These are phyloP conservation scores for Drosophila erecta DNA, from an alignment of 1,140 invertebrate species.

Conservation along the genomic window DNA sequence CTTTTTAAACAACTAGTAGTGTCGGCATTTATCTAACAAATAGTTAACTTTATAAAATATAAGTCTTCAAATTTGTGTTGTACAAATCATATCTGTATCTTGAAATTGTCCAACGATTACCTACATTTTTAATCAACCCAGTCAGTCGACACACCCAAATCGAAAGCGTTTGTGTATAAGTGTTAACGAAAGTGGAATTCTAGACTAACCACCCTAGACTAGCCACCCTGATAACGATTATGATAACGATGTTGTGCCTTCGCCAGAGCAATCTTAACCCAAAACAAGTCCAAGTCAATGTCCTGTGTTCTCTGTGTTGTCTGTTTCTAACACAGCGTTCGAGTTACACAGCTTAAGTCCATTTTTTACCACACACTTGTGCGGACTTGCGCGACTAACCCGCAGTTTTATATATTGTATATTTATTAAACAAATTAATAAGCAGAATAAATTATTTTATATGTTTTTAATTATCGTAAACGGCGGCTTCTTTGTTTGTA, in stretches of 20 bases:
- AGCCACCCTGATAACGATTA: slow-evolving; percentile 38
- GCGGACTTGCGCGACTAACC: slow-evolving; percentile 60
- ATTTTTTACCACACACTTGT: slow-evolving; percentile 41
- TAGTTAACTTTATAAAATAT: slow-evolving; percentile 8
- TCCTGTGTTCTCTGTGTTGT: slow-evolving; percentile 51
- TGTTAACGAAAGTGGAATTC: slow-evolving; percentile 41
- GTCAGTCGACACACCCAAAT: slow-evolving; percentile 12
- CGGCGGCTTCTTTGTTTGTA: slow-evolving; percentile 13
- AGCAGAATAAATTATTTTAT: slow-evolving; percentile 81
- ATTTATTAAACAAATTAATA: slow-evolving; percentile 83
- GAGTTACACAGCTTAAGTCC: slow-evolving; percentile 47
- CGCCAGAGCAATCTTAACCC: slow-evolving; percentile 50
- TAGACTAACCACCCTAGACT: too few species aligned
- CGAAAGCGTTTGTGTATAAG: slow-evolving; percentile 43
- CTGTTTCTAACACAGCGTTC: slow-evolving; percentile 50
- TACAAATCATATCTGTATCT: neutral
- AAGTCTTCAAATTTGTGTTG: neutral
- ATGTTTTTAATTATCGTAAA: slow-evolving; percentile 79
- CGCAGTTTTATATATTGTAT: slow-evolving; percentile 76
- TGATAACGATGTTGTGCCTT: slow-evolving; percentile 52
- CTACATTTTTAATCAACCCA: slow-evolving; percentile 5
- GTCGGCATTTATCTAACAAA: slow-evolving; percentile 23
- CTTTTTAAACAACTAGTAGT: slow-evolving; percentile 6
- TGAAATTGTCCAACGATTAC: slow-evolving; percentile 6
- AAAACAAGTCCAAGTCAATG: slow-evolving; percentile 52